Evolutionary conservation across 2,888 invertebrate genomes (phyloP).

Genomic region (Allacma fusca): DNA sequence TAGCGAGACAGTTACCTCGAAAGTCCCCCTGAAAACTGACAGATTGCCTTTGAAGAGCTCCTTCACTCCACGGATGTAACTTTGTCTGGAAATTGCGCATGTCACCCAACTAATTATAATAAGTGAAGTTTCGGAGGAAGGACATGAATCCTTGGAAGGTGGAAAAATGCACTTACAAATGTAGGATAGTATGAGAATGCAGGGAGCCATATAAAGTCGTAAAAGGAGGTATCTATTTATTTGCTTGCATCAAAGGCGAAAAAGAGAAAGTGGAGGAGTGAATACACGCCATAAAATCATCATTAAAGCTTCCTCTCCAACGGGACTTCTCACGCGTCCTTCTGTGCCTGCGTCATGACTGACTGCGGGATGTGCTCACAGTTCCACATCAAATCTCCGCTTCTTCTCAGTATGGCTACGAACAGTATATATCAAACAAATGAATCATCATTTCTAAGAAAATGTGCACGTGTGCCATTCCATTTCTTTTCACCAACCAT

Average conservation of each 20-base stretch:
- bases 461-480: too few species aligned
- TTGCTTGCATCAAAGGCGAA: conserved; percentile 44
- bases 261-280: conserved; percentile 44
- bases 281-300: conserved; percentile 50
- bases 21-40: too few species aligned
- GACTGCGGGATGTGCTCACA: too few species aligned
- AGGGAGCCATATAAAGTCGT: conserved; percentile 35
- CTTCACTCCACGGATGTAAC: too few species aligned
- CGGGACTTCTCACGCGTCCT: conserved; percentile 29
- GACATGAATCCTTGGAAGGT: too few species aligned
- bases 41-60: too few species aligned
- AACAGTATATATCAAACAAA: too few species aligned
- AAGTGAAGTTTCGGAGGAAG: too few species aligned
- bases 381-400: too few species aligned
- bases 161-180: neutral
- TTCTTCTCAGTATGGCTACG: too few species aligned
- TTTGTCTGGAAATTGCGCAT: too few species aligned
- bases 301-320: conserved; percentile 45
- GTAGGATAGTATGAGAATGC: conserved; percentile 16
- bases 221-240: conserved; percentile 50
- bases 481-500: neutral
- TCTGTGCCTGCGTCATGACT: neutral
- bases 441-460: neutral
- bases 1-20: too few species aligned
- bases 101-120: neutral